Evolutionary conservation across 2,797 vertebrate species (phyloP), one percentile per base, ranked within the genome.

Genomic region (Linurgus olivaceus): DNA sequence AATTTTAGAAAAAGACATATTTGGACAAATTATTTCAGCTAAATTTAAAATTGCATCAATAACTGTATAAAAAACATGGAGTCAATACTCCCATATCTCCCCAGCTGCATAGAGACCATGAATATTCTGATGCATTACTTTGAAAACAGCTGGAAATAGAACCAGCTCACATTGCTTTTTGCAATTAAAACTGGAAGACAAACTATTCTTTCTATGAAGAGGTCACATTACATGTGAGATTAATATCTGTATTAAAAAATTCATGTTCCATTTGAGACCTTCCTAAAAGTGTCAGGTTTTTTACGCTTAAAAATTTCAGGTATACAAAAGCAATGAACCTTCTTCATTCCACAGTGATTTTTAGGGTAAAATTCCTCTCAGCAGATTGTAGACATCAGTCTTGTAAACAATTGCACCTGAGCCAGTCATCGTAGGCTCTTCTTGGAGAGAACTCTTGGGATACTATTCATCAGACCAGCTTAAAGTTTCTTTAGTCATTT

Each of bases 31-130:
- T 63, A 50, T 88, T 94, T 86, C 44, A 85, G 51, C 52, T 85
- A 51, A 51, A 91, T 82, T 91, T 91, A 79, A 85, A 63, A 80
- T 24, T 62, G 21, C 45, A 31, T 52, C 86, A 26, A 40, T 93
- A 83, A 80, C 28, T 77, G 10, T 87, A n/a, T 66, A 82, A 92
- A 82, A 79, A 89, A 92, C 88, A 66, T 13, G n/a, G 55, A 76
- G 48, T 18, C 75, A 78, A 58, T 88, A 42, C 4, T 12, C 21
- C 7, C 37, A 45, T 37, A 84, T 86, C 77, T 55, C 78, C 17
- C 25, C 31, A 75, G 58, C 7, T 4, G 2, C 24, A 21, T 5
- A 79, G 47, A 72, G 18, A 87, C 50, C 17, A 18, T 48, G 29
- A 63, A 70, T 35, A 48, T 85, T 87, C 26, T 51, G 44, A 58